Evolutionary conservation across 2,888 invertebrate species (phyloP), one percentile per base, ranked within the genome.

Genomic region (Meloe dianella): DNA sequence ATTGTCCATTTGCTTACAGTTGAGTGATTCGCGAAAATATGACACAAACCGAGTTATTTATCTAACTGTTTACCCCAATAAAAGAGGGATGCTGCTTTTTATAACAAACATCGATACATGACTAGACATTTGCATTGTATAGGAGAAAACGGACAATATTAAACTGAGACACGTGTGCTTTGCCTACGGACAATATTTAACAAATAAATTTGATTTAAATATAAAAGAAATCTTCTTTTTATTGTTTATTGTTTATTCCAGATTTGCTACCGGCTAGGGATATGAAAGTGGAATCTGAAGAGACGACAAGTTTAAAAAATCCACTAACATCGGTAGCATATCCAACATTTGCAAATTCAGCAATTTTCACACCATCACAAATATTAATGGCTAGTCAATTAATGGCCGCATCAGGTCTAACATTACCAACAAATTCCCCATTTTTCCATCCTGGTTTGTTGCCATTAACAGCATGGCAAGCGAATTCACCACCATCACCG

Each of bases 371-470:
- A 14, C 85, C 85, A 17, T 85, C 85, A 60, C 86, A 86, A 70
- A 74, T 86, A 1, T 65, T 87, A 35, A 85, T 85, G 71, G 87
- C 86, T 9, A 85, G 85, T 71, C 84, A 85, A 75, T 75, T 87
- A 59, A 85, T 87, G 87, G 78, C 85, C 82, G 86, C 88, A 77
- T 85, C 90, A 77, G 82, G 87, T 73, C 73, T 89, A 79, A 88
- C 87, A 4, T 81, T 90, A 54, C 88, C 89, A 8, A 77, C 84
- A 0, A 85, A 82, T 71, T 88, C 89, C 12, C 87, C 88, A 64
- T 85, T 91, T 67, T 90, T 90, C 82, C 88, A 88, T 57, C 89
- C 89, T 47, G 88, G 89, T 30, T 85, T 89, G 70, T 85, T 89
- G 64, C 85, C 89, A 0, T 85, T 89, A 6, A 64, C 24, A 0